Evolutionary conservation across 2,888 invertebrate genomes (phyloP), one percentile per base, ranked within the genome.

Genomic region (Eupithecia pulchellata): DNA sequence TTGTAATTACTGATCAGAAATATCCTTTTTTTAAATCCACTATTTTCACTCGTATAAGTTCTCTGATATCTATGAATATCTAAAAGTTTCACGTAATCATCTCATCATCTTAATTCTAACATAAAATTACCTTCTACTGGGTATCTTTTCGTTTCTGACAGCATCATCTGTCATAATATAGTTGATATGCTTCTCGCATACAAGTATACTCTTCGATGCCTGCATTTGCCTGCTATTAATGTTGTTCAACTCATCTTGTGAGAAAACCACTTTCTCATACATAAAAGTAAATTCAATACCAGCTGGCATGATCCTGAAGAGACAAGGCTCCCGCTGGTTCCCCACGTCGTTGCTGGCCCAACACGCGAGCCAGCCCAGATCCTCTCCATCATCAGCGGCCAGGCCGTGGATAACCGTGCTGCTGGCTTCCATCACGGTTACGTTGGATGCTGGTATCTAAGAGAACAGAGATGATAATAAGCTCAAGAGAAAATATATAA

Each of bases 341-440:
- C 98, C 98, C 20, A 98, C 96, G 76, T 95, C 95, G 87, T 98
- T 98, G 86, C 96, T 96, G 5, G 98, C 98, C 98, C 98, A 98
- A 86, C 98, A 98, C 6, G 97, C 97, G 29, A 98, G 91, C 81
- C 97, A 97, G 73, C 98, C 98, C 78, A 97, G 95, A 84, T 98
- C 98, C 1, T 90, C 92, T 68, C 95, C 92, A 72, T 89, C 90
- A 74, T 94, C 92, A 72, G 93, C 84, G 0, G 94, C 94, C 68
- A 95, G 91, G 61, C 95, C 94, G 78, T 96, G 96, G 75, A 95
- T 91, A 65, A 95, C 95, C 0, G 95, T 95, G 83, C 96, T 96
- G 69, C 93, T 91, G 30, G 95, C 88, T 14, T 95, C 95, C 83
- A 90, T 92, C 2, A 92, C 86, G 8, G 94, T 94, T 0, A 94